Conservation (phyloP, 1,140 invertebrate species). For the Drosophila auraria region DNA sequence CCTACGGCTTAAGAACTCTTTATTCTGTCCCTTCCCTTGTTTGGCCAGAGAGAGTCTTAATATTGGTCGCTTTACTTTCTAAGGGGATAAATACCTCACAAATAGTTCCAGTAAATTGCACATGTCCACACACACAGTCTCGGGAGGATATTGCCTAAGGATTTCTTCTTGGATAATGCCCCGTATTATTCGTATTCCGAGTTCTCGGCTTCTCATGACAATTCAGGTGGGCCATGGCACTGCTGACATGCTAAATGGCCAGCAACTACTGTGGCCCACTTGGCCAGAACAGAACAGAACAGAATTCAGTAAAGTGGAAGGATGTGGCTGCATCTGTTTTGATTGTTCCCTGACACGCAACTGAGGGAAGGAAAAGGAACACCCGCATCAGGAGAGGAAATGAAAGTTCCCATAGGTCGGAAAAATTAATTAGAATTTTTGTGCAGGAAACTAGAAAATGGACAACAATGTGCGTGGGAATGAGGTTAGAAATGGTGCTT, state of each 20-base stretch:
- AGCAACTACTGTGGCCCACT: slow-evolving; percentile 49
- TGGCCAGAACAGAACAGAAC: slow-evolving; percentile 25
- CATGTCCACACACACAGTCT: slow-evolving; percentile 64
- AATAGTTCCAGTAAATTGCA: slow-evolving; percentile 79
- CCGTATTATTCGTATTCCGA: slow-evolving; percentile 1
- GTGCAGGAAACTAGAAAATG: not conserved
- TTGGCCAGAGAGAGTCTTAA: slow-evolving; percentile 70
- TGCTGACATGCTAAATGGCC: slow-evolving; percentile 50
- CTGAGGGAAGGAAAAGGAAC: slow-evolving; percentile 20
- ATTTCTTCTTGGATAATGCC: slow-evolving; percentile 15
- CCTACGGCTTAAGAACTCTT: slow-evolving; percentile 59
- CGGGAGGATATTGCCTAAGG: slow-evolving; percentile 11
- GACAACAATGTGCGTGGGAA: slow-evolving; percentile 20
- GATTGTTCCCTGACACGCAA: slow-evolving; percentile 47
- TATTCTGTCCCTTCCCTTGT: slow-evolving; percentile 45
- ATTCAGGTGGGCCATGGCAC: slow-evolving; percentile 41
- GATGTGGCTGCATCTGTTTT: slow-evolving; percentile 47
- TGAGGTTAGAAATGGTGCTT: slow-evolving; percentile 6
- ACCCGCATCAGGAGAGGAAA: slow-evolving; percentile 38
- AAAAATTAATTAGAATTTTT: slow-evolving; percentile 40
- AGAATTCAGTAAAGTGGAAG: slow-evolving; percentile 46
- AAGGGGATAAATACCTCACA: slow-evolving; percentile 64
- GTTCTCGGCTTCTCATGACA: slow-evolving; percentile 34
- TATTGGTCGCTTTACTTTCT: slow-evolving; percentile 72
- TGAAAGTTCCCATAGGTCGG: slow-evolving; percentile 20